phyloP scores from a whole-genome alignment of 1,140 invertebrate species.

The Rhagoletis zephyria region DNA sequence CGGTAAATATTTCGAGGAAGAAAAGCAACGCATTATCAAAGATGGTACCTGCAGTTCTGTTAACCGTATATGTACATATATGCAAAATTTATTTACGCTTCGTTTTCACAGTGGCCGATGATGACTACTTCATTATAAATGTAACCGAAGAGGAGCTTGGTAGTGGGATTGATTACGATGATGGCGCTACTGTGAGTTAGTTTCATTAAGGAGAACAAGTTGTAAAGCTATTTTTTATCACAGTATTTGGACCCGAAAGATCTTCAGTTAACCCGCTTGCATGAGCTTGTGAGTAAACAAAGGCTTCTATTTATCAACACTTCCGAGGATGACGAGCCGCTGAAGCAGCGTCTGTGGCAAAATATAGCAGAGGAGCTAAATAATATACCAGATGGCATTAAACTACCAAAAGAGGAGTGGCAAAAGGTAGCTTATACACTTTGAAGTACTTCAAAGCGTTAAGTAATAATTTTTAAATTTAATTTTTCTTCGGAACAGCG shows the following conservation, averaged over 20 bases:
- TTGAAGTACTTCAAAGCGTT: not conserved
- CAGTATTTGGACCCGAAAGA: conserved; percentile 42
- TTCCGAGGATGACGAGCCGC: conserved; percentile 31
- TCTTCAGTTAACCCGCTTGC: not conserved
- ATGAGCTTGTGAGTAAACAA: conserved; percentile 20
- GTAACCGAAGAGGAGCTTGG: not conserved
- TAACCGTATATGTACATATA: not conserved
- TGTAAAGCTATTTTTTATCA: not conserved
- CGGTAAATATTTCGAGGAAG: conserved; percentile 18
- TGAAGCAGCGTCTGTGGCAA: conserved; percentile 48
- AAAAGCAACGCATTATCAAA: conserved; percentile 21
- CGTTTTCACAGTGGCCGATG: not conserved
- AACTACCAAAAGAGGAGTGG: conserved; percentile 26
- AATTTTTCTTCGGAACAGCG: not conserved
- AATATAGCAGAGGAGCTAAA: conserved; percentile 53
- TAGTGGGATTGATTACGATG: not conserved
- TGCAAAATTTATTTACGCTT: not conserved
- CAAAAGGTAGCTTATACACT: not conserved
- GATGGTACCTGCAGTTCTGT: conserved; percentile 15
- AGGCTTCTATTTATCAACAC: conserved; percentile 16
- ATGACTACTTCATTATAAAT: conserved; percentile 47
- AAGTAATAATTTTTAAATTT: not conserved
- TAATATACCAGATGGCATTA: conserved; percentile 16
- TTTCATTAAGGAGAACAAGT: not conserved
- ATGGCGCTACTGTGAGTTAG: conserved; percentile 17